phyloP scores from a whole-genome alignment of 2,888 invertebrate species.

The Cryptocheilus praepositus region DNA sequence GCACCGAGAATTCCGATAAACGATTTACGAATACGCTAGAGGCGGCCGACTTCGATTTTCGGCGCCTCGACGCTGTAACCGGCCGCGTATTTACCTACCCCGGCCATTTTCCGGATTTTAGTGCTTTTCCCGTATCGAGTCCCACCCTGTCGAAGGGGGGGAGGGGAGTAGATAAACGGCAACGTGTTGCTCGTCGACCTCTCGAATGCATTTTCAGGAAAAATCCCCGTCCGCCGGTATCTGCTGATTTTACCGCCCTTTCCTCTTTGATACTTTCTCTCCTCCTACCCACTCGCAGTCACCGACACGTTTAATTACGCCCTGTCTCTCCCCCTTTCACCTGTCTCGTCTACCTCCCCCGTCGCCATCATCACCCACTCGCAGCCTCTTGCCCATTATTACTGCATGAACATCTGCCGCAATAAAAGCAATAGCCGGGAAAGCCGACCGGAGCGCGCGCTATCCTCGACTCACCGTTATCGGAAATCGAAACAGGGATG shows the following conservation, averaged over 20 bases:
- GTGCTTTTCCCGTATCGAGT: conserved; percentile 23
- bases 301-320: conserved; percentile 53
- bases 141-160: background rate
- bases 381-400: conserved; percentile 39
- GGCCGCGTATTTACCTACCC: conserved; percentile 33
- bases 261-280: conserved; percentile 14
- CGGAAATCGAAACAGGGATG: conserved; percentile 43
- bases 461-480: conserved; percentile 37
- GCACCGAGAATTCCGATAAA: conserved; percentile 47
- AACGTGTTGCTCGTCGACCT: conserved; percentile 15
- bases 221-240: conserved; percentile 30
- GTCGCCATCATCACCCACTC: background rate
- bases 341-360: conserved; percentile 19
- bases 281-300: conserved; percentile 26
- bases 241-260: conserved; percentile 1
- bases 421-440: conserved; percentile 46
- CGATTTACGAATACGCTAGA: conserved; percentile 34
- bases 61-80: background rate
- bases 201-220: conserved; percentile 43
- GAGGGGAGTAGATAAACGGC: conserved; percentile 17
- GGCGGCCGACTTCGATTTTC: conserved; percentile 35
- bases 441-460: conserved; percentile 30
- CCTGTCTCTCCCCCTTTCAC: conserved; percentile 12
- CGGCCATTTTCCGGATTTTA: conserved; percentile 25
- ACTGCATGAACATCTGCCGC: conserved; percentile 49